Evolutionary conservation across 1,140 invertebrate genomes (phyloP), one percentile per base, ranked within the genome.

Genomic region (Scaptomyza pallida): DNA sequence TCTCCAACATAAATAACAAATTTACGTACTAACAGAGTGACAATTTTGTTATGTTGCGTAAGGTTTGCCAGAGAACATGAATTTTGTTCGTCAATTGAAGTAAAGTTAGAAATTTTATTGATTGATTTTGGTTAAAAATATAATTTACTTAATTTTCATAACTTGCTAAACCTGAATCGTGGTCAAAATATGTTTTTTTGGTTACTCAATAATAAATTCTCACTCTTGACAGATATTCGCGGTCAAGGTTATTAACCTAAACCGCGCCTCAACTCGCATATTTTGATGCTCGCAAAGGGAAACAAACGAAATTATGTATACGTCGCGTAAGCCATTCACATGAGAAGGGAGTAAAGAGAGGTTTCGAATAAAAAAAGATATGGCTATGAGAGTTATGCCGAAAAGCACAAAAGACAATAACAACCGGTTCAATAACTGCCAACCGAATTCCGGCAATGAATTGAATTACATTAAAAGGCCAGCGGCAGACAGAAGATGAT

Each of bases 201-300:
- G 33, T 35, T 35, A 17, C 12, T 59, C 10, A 8, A 35, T 47
- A 56, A 71, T 41, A n/a, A n/a, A 51, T 60, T 60, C 55, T 55
- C 19, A 37, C 41, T 40, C 13, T 33, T 23, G 16, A 30, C 26
- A 48, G 48, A 55, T 72, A 86, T 86, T 86, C 74, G 82, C 81
- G 81, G 81, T 88, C 81, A 86, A 86, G 81, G 81, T 86, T 88
- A 63, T 88, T 86, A 86, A 86, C 81, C 81, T 77, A 21, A 70
- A 54, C 17, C 56, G 41, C 72, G 63, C 44, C 77, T 50, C 43
- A 59, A 16, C 51, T 62, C 23, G 33, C 5, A 35, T 30, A 37
- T 57, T 57, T 73, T 69, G 61, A 86, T 71, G 70, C 54, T 63
- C 48, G n/a, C 44, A 23, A 60, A 48, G 30, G n/a, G 30, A 26